Conservation (phyloP, 2,888 invertebrate species). For the Didymodactylos carnosus region DNA sequence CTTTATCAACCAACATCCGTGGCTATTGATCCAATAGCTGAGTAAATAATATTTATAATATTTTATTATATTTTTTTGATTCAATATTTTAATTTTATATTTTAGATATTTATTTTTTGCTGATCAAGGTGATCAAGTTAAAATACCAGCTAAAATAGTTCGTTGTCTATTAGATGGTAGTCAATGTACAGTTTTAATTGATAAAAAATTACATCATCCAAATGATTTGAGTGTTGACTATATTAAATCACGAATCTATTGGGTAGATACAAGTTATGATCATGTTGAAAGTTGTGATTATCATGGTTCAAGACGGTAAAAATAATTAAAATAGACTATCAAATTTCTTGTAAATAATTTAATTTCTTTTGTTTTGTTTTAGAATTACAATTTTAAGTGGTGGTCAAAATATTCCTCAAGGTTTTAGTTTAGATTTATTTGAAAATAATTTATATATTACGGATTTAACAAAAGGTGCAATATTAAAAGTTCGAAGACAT, state of each 20-base stretch:
- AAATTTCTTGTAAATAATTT: not conserved
- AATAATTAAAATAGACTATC: constrained; percentile 1
- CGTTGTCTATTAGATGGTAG: constrained; percentile 82
- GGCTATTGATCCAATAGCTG: constrained; percentile 71
- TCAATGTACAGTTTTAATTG: constrained; percentile 44
- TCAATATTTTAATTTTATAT: no score
- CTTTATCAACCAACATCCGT: constrained; percentile 72
- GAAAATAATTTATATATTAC: constrained; percentile 94
- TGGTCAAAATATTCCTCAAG: constrained; percentile 22
- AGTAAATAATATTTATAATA: no score
- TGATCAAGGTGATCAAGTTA: constrained; percentile 35
- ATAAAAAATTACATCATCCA: constrained; percentile 77
- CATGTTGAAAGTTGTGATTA: constrained; percentile 90
- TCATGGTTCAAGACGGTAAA: constrained; percentile 53
- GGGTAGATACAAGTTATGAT: constrained; percentile 84
- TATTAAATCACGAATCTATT: constrained; percentile 69
- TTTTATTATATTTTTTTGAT: no score
- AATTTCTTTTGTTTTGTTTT: not conserved
- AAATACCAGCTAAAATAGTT: constrained; percentile 38
- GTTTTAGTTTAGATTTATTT: constrained; percentile 53
- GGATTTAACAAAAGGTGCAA: constrained; percentile 43
- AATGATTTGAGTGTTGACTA: constrained; percentile 74
- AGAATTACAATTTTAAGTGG: constrained; percentile 21
- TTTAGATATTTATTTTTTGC: constrained; percentile 41
- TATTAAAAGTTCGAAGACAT: constrained; percentile 18